Percentiles rank a stretch among this genome's conserved stretches.
Evolutionary conservation across 2,888 invertebrate genomes (phyloP).

Genomic region (Keiferia lycopersicella): DNA sequence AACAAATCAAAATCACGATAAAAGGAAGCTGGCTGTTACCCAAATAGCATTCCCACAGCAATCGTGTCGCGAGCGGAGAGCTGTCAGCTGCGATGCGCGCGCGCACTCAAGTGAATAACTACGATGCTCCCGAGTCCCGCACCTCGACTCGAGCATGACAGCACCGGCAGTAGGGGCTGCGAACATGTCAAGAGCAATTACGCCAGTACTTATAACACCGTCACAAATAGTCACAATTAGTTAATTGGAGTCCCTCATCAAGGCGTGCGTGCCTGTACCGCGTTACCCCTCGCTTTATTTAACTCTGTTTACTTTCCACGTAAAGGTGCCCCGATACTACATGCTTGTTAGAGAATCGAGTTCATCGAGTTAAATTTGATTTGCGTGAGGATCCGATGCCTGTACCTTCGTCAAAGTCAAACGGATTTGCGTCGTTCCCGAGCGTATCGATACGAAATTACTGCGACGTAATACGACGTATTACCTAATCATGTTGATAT

Average conservation of each 20-base stretch:
- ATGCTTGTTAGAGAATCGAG: conserved; percentile 24
- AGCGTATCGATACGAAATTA: conserved; percentile 20
- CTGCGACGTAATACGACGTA: conserved; percentile 19
- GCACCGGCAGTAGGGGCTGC: conserved; percentile 22
- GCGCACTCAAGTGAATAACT: conserved; percentile 25
- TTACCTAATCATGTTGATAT: conserved; percentile 16
- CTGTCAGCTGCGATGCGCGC: conserved; percentile 14
- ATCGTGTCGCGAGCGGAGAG: conserved; percentile 4
- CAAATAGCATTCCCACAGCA: conserved; percentile 22
- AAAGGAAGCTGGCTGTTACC: conserved; percentile 15
- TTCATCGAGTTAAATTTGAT: conserved; percentile 28
- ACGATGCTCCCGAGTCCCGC: neutral
- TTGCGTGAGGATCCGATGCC: conserved; percentile 26
- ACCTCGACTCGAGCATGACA: neutral
- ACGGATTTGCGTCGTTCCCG: conserved; percentile 22
- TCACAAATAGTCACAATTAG: conserved; percentile 51
- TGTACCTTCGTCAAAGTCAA: conserved; percentile 31
- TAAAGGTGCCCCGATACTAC: conserved; percentile 5
- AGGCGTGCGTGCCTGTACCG: conserved; percentile 34
- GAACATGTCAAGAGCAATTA: conserved; percentile 30
- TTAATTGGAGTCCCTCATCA: conserved; percentile 41
- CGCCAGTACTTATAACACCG: conserved; percentile 32
- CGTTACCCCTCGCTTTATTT: conserved; percentile 27
- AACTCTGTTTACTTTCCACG: conserved; percentile 18
- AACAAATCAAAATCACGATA: conserved; percentile 11